phyloP scores from a whole-genome alignment of 1,140 invertebrate genomes.

The Drosophila ercepeae region DNA sequence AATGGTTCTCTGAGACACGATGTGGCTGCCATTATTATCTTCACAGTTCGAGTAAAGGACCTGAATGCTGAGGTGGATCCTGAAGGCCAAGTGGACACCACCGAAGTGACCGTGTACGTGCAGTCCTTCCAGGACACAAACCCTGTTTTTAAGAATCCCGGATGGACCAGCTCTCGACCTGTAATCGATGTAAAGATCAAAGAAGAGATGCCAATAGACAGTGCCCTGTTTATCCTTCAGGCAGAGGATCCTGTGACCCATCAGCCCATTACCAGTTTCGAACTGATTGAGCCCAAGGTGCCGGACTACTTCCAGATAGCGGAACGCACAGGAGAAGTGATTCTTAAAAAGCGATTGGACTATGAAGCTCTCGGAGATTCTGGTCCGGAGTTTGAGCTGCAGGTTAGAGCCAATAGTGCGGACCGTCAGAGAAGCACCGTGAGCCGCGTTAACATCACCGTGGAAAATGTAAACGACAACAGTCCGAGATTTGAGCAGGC shows the following conservation, averaged over 20 bases:
- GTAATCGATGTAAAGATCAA: slow-evolving; percentile 88
- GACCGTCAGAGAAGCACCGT: slow-evolving; percentile 88
- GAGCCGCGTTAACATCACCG: slow-evolving; percentile 88
- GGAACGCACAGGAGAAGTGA: slow-evolving; percentile 88
- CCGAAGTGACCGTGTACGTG: slow-evolving; percentile 91
- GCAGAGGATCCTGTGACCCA: slow-evolving; percentile 90
- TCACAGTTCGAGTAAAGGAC: slow-evolving; percentile 90
- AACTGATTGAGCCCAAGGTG: slow-evolving; percentile 82
- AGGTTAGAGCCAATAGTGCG: slow-evolving; percentile 89
- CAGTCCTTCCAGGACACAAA: slow-evolving; percentile 92
- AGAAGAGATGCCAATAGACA: slow-evolving; percentile 91
- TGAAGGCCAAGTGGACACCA: slow-evolving; percentile 87
- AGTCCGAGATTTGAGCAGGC: slow-evolving; percentile 89
- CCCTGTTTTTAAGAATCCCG: slow-evolving; percentile 89
- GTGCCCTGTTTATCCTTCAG: slow-evolving; percentile 89
- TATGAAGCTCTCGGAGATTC: slow-evolving; percentile 87
- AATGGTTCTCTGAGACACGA: slow-evolving; percentile 91
- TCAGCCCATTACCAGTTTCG: slow-evolving; percentile 87
- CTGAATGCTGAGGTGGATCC: slow-evolving; percentile 88
- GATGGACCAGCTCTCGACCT: slow-evolving; percentile 88
- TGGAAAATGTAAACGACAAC: slow-evolving; percentile 93
- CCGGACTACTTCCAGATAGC: slow-evolving; percentile 85
- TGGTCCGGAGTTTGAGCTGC: slow-evolving; percentile 88
- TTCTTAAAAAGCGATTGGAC: slow-evolving; percentile 89
- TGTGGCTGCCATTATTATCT: slow-evolving; percentile 90